phyloP scores from a whole-genome alignment of 2,113 vertebrate species.

The Platysteira castanea region DNA sequence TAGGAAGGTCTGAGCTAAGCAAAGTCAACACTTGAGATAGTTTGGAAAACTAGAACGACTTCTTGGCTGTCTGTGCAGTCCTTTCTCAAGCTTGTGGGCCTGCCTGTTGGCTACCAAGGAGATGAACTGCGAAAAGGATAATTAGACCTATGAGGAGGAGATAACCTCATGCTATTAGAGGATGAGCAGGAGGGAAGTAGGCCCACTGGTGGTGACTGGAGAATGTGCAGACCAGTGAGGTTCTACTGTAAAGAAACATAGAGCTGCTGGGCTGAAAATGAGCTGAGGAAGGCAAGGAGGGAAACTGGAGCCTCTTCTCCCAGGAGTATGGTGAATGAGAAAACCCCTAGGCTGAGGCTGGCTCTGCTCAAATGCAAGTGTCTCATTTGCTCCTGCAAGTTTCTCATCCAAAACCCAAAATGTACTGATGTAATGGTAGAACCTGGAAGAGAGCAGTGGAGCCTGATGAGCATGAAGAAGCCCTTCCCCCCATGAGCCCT shows the following conservation, averaged over 20 bases:
- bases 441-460: not conserved
- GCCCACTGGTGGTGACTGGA: not conserved
- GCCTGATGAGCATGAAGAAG: not conserved
- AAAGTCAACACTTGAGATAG: not conserved
- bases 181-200: not conserved
- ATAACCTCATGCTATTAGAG: not conserved
- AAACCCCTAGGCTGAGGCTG: not conserved
- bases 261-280: not conserved
- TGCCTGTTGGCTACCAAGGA: not conserved
- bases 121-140: rapidly evolving
- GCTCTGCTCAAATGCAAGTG: not conserved
- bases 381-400: not conserved
- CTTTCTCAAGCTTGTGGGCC: not conserved
- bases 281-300: not conserved
- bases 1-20: not conserved
- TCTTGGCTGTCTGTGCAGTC: not conserved
- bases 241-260: not conserved
- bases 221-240: not conserved
- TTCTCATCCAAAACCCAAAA: not conserved
- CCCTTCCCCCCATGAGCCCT: not conserved
- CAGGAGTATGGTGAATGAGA: not conserved
- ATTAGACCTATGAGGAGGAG: not conserved
- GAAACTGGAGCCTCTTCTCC: not conserved
- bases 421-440: not conserved
- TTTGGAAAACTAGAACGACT: not conserved